Conservation (phyloP, 1,140 invertebrate species). For the Cydia amplana region DNA sequence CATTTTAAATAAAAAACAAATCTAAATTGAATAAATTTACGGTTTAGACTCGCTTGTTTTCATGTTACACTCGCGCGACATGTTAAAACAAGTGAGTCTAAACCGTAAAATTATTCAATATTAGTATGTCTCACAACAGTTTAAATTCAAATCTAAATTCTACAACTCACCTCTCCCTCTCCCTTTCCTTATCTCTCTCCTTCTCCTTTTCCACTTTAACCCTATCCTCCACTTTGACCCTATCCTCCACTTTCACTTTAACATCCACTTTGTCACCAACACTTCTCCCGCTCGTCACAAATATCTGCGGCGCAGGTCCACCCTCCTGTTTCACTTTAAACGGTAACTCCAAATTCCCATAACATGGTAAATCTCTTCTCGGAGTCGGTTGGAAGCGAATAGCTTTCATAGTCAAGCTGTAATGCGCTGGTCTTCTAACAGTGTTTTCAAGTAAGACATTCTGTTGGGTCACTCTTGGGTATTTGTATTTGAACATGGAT, state of each 20-base stretch:
- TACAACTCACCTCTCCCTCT: constrained; percentile 48
- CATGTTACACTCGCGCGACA: no score
- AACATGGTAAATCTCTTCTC: constrained; percentile 72
- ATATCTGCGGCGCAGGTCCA: constrained; percentile 49
- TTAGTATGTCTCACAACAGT: no score
- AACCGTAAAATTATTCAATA: no score
- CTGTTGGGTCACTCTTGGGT: constrained; percentile 69
- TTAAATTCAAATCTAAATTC: not conserved
- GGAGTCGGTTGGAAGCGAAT: constrained; percentile 70
- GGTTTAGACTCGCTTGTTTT: no score
- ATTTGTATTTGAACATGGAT: constrained; percentile 71
- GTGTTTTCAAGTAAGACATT: constrained; percentile 69
- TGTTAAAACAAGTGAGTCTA: no score
- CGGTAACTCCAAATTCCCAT: constrained; percentile 75
- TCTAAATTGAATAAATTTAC: no score
- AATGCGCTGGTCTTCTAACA: constrained; percentile 54
- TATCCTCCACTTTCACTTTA: constrained; percentile 57
- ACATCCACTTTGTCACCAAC: constrained; percentile 56
- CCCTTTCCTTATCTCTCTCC: constrained; percentile 49
- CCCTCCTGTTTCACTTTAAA: constrained; percentile 73
- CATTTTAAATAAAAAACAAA: not conserved
- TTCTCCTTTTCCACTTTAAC: constrained; percentile 49
- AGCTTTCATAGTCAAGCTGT: constrained; percentile 62
- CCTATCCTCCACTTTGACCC: constrained; percentile 39
- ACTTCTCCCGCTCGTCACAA: constrained; percentile 53